Evolutionary conservation across 2,113 vertebrate genomes (phyloP).

Genomic region (Triplophysa tibetana): DNA sequence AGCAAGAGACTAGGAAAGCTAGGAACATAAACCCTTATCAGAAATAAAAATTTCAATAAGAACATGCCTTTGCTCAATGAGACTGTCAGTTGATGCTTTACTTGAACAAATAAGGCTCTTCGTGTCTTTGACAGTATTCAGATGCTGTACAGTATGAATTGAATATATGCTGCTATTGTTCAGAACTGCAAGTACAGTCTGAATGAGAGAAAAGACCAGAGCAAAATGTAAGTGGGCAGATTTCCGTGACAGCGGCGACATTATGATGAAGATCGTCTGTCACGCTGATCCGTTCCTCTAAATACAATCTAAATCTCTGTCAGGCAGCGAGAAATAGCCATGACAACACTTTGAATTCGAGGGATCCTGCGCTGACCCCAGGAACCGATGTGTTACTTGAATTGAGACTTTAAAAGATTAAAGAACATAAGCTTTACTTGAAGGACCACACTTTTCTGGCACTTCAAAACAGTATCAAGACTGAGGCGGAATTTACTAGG

Average conservation of each 20-base stretch:
- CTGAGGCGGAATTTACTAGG: background rate
- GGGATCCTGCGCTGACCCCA: constrained; percentile 12
- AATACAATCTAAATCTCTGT: constrained; percentile 24
- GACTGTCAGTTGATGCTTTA: background rate
- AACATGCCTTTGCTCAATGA: background rate
- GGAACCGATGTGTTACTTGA: background rate
- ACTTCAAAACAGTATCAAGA: background rate
- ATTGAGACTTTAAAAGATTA: constrained; percentile 12
- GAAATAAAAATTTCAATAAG: constrained; percentile 7
- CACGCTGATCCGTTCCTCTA: background rate
- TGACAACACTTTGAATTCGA: constrained; percentile 25
- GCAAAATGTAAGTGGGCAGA: background rate
- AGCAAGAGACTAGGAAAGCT: background rate
- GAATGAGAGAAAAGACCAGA: background rate
- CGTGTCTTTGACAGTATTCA: background rate
- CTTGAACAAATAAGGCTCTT: background rate
- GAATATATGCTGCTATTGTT: background rate
- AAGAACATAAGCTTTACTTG: background rate
- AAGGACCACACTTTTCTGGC: constrained; percentile 3
- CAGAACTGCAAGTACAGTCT: background rate
- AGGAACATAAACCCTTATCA: constrained; percentile 2
- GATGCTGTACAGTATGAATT: background rate
- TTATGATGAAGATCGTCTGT: constrained; percentile 18
- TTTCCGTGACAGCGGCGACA: constrained; percentile 33
- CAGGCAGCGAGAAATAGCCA: background rate